A percentile compares a stretch with the other conserved stretches of the same genome.
Conservation (phyloP, 2,113 vertebrate genomes). For the Chaetorhynchus papuensis region DNA sequence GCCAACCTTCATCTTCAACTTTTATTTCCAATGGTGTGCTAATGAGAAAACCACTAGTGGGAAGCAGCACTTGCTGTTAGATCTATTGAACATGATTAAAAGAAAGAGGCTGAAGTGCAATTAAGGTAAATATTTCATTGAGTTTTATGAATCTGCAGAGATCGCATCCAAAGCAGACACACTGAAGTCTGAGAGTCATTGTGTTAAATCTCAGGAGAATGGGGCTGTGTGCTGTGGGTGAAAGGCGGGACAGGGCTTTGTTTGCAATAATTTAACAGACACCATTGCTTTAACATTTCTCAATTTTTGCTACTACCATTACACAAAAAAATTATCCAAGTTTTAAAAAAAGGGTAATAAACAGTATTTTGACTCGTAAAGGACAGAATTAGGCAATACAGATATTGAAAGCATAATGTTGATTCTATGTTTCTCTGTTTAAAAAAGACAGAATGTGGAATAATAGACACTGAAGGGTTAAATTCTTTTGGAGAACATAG, state of each 20-base stretch:
- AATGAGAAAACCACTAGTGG: conserved; percentile 16
- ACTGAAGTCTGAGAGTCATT: not conserved
- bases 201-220: not conserved
- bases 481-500: not conserved
- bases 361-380: not conserved
- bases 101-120: conserved; percentile 23
- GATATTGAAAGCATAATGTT: not conserved
- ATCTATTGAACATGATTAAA: conserved; percentile 40
- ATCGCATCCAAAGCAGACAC: not conserved
- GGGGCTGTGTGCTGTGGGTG: not conserved
- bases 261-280: not conserved
- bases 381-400: not conserved
- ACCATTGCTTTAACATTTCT: not conserved
- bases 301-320: not conserved
- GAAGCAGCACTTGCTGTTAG: conserved; percentile 6
- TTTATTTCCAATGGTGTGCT: not conserved
- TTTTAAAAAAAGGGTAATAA: not conserved
- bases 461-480: not conserved
- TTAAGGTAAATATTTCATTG: conserved; percentile 47
- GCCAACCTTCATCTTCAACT: not conserved
- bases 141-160: conserved; percentile 16
- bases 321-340: not conserved
- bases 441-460: not conserved
- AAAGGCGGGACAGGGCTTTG: not conserved
- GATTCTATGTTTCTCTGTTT: not conserved